Base-by-base conservation (phyloP, 2,888 invertebrate genomes). In the Drosophila subquinaria region DNA sequence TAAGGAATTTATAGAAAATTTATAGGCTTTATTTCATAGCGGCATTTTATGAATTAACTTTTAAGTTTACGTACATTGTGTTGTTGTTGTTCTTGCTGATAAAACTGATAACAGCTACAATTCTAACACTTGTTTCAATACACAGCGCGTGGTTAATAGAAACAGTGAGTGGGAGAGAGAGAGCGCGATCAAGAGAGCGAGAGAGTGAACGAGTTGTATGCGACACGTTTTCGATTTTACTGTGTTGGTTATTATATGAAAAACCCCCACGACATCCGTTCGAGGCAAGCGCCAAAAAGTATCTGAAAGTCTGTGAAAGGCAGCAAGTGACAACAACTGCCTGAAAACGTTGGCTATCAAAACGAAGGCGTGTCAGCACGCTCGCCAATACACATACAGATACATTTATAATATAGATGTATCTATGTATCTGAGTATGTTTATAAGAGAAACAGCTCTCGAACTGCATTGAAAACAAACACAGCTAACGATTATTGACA, bases 341-440 rank as follows among this genome's bases (percentile, higher is more conserved):
- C 65, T 48, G 65, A 63, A 61, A n/a, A n/a, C 33, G 20, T 60
- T 43, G 59, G 59, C 72, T 69, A 76, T 75, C 70, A 79, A 76
- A 72, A 56, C 68, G 81, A 86, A 82, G 84, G 88, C 88, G 88
- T 83, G 84, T 70, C 88, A 71, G 52, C 56, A 50, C 45, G 73
- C 23, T 72, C 51, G 53, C 68, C 10, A 33, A 70, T 30, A 42
- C 9, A 48, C 2, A 38, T 13, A 36, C 35, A 48, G 23, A 47
- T 20, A 36, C 5, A 35, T 35, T 0, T 45, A 33, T 33, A 20
- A 10, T 5, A 6, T 42, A 30, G 20, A 45, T 30, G 30, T 36
- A 36, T 38, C 38, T 43, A 9, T 30, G 23, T 38, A 43, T 35
- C 13, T 53, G 23, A 30, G 30, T 40, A 9, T 15, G 38, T 11